Evolutionary conservation across 2,113 vertebrate species (phyloP), one percentile per base, ranked within the genome.

Genomic region (Heterotilapia buettikoferi): DNA sequence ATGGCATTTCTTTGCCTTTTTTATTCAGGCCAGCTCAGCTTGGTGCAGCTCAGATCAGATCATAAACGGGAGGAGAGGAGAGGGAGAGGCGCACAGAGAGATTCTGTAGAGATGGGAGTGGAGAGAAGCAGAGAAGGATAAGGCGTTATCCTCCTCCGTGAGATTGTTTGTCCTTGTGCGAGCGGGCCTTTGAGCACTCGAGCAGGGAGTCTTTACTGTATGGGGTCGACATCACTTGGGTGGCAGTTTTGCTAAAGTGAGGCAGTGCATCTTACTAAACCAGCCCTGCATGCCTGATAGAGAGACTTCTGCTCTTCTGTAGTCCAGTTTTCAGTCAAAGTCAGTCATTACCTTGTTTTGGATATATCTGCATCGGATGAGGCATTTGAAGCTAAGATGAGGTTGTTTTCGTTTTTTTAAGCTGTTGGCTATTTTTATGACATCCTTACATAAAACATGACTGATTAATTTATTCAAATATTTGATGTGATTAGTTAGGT

Each of bases 21-120:
- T 89, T 91, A 89, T 92, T 86, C 57, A 90, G 89, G 80, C 84
- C 92, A 92, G 86, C 86, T 91, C 78, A 73, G 82, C 86, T 86
- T 80, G 84, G 85, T 14, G 0, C 73, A 11, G 57, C 82, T 92
- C 82, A 53, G 66, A 89, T 94, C 26, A 84, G 84, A 90, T 92
- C 88, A 90, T 76, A 88, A 56, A 71, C 10, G 2, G 14, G 19
- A 76, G 82, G 73, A 90, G 82, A 87, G 54, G 43, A 82, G 66
- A 85, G 63, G 68, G 79, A 82, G 84, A 61, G 50, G 24, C 86
- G 13, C 88, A 84, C 45, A 82, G 38, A 88, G 83, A 90, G 80
- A 91, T 93, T 89, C 21, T 31, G 86, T 86, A 79, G 84, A 89
- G 86, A 88, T 87, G 83, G 61, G 57, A 78, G 80, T 54, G n/a